phyloP scores from a whole-genome alignment of 2,113 vertebrate genomes.

The Anhinga rufa region DNA sequence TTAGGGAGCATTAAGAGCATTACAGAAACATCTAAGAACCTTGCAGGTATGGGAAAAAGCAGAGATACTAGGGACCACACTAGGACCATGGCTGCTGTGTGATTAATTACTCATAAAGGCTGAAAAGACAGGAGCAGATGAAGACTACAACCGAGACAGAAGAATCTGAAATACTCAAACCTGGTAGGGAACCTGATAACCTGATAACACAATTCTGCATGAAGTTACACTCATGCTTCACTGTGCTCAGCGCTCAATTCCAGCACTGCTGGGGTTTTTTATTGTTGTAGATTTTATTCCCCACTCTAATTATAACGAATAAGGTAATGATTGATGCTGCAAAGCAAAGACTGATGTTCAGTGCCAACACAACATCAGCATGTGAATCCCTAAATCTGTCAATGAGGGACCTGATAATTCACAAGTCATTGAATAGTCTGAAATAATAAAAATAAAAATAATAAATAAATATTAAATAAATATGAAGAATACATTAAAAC shows the following conservation, averaged over 20 bases:
- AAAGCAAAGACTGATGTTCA: not conserved
- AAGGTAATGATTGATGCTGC: not conserved
- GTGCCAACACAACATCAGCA: not conserved
- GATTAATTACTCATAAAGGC: not conserved
- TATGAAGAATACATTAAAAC: not conserved
- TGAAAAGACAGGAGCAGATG: not conserved
- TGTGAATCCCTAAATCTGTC: not conserved
- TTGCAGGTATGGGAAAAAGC: not conserved
- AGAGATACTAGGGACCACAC: not conserved
- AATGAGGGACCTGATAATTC: not conserved
- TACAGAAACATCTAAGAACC: not conserved
- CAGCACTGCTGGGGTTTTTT: not conserved
- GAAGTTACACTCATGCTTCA: not conserved
- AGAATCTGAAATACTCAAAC: not conserved
- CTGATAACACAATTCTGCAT: not conserved
- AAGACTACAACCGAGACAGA: not conserved
- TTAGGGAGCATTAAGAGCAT: not conserved
- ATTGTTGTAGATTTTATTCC: not conserved
- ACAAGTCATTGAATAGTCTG: not conserved
- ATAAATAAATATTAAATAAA: no score
- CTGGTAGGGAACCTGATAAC: not conserved
- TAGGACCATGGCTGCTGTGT: not conserved
- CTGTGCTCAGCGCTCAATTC: not conserved
- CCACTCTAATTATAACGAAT: slow-evolving; percentile 8
- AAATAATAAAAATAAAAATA: not conserved